phyloP scores from a whole-genome alignment of 1,140 invertebrate genomes.

The Hestina assimilis region DNA sequence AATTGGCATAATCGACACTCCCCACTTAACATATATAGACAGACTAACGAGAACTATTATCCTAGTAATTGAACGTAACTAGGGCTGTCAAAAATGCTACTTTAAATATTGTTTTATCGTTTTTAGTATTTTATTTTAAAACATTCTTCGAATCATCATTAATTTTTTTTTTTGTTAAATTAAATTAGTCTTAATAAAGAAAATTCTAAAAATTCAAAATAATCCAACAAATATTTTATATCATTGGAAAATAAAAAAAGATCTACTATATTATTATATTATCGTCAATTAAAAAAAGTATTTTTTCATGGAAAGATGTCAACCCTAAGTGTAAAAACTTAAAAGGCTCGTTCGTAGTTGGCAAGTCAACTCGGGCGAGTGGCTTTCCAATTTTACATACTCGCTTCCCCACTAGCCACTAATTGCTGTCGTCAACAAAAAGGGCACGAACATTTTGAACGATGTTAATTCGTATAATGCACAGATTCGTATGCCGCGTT shows the following conservation, averaged over 20 bases:
- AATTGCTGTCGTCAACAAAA: conserved; percentile 38
- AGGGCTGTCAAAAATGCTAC: not conserved
- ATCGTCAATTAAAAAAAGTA: no score
- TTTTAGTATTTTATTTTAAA: no score
- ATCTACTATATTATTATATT: no score
- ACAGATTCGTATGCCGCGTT: conserved; percentile 39
- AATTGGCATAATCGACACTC: conserved; percentile 26
- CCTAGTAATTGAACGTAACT: conserved; percentile 18
- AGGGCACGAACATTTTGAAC: conserved; percentile 17
- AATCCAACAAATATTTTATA: no score
- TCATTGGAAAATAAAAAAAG: no score
- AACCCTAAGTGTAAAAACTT: not conserved
- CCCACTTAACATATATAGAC: conserved; percentile 18
- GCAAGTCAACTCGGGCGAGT: conserved; percentile 15
- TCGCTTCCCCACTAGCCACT: conserved; percentile 25
- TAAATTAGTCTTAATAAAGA: no score
- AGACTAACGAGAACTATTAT: conserved; percentile 19
- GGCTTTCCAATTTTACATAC: conserved; percentile 31
- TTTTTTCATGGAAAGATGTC: no score
- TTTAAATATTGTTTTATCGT: not conserved
- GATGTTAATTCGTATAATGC: conserved; percentile 40
- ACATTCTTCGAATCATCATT: no score
- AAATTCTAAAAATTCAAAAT: no score
- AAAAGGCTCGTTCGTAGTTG: conserved; percentile 20
- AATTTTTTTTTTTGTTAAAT: no score